Evolutionary conservation across 2,113 vertebrate species (phyloP), one percentile per base, ranked within the genome.

Genomic region (Nestor notabilis): DNA sequence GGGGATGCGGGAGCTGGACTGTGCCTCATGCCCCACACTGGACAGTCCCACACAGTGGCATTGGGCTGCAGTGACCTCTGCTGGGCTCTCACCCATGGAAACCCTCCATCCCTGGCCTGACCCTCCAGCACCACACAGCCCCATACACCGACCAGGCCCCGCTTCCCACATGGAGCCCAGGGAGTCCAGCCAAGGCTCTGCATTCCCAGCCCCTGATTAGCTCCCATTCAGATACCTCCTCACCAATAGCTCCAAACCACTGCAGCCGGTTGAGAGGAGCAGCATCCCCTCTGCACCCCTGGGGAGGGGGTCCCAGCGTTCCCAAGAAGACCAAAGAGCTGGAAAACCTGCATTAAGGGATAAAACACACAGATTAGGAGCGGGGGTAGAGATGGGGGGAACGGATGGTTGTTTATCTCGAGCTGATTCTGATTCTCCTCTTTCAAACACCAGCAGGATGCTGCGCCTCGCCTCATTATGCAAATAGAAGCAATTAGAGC

Each of bases 401-500:
- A 33, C 37, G 37, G n/a, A 16, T 29, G 50, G 82, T 63, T 97
- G 96, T 94, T 97, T 95, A 94, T 91, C 94, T 88, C 68, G 80
- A 87, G 72, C 89, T 47, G 93, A 87, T 89, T 95, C 89, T 90
- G 91, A 90, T 97, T 92, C 93, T 94, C 93, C 52, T 64, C 95
- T 93, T 95, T 91, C 94, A 90, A 68, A 92, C 77, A 97, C 5
- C 96, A 95, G 97, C 96, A 94, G 97, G 96, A 97, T 95, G 87
- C 95, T 93, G 90, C 91, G 93, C 96, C 90, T 90, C 24, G 65
- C 88, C 83, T 97, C 95, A 96, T 97, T 97, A 97, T 97, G 96
- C 95, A 97, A 97, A 97, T 91, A 93, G 95, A 96, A 97, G 96
- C 95, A 97, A 97, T 97, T 97, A 97, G 95, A 97, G 95, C 86